Conservation (phyloP, 2,113 vertebrate genomes). For the Calyptomena viridis region DNA sequence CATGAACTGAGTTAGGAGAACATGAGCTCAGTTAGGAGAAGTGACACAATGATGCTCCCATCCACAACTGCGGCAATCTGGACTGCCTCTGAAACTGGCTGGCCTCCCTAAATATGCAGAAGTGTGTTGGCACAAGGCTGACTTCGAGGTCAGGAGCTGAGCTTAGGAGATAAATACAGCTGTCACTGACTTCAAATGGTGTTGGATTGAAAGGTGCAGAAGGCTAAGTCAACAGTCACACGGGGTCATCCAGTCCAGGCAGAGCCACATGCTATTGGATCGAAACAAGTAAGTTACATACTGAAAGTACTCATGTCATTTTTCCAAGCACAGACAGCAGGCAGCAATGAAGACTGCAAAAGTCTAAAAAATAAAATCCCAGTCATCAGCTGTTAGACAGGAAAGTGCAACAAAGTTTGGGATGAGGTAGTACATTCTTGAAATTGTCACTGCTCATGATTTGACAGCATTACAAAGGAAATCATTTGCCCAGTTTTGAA, state of each 20-base stretch:
- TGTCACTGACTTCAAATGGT: neutral
- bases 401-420: constrained; percentile 3
- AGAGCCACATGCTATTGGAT: neutral
- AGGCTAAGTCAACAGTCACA: neutral
- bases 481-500: constrained; percentile 52
- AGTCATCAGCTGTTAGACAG: neutral
- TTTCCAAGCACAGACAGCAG: neutral
- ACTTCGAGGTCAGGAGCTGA: neutral
- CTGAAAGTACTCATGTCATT: neutral
- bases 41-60: neutral
- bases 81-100: neutral
- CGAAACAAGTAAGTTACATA: neutral
- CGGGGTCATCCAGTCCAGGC: neutral
- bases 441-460: constrained; percentile 24
- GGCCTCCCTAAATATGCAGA: neutral
- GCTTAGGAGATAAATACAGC: neutral
- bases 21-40: neutral
- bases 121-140: neutral
- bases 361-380: neutral
- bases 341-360: neutral
- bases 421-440: neutral
- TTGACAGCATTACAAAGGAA: constrained; percentile 52
- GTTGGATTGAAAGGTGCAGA: neutral
- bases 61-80: neutral
- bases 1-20: neutral